These are phyloP conservation scores for Eretmochelys imbricata DNA, from an alignment of 2,113 vertebrate species.

Conservation along the genomic window DNA sequence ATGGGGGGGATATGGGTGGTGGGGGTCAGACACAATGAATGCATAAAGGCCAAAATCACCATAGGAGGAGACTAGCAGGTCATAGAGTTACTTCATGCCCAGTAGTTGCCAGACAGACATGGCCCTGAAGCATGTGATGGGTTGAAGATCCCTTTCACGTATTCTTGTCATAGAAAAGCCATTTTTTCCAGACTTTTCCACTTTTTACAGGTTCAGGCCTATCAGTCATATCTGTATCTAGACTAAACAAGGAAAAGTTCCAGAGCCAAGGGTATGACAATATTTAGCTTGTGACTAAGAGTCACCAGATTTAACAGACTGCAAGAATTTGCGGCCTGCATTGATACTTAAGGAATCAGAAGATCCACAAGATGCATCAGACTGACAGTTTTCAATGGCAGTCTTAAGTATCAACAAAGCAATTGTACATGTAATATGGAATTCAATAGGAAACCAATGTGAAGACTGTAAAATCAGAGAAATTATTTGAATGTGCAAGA, in stretches of 20 bases:
- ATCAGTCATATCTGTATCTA: slow-evolving; percentile 45
- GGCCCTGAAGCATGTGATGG: not conserved
- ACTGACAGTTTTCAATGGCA: slow-evolving; percentile 21
- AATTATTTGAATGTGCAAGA: slow-evolving; percentile 18
- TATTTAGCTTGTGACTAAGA: slow-evolving; percentile 71
- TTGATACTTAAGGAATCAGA: slow-evolving; percentile 39
- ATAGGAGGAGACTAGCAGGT: slow-evolving; percentile 26
- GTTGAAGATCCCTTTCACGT: not conserved
- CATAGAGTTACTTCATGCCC: not conserved
- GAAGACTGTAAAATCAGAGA: not conserved
- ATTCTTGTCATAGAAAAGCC: not conserved
- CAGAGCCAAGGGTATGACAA: slow-evolving; percentile 49
- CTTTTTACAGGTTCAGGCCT: not conserved
- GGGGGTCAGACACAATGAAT: slow-evolving; percentile 22
- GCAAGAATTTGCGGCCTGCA: slow-evolving; percentile 52
- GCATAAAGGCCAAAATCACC: slow-evolving; percentile 62
- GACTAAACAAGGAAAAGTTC: slow-evolving; percentile 61
- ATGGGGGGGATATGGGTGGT: slow-evolving; percentile 15
- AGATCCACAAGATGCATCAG: not conserved
- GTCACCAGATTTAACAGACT: not conserved
- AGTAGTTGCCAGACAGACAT: not conserved
- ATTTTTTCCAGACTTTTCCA: not conserved
- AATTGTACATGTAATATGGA: not conserved
- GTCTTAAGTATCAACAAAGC: slow-evolving; percentile 27
- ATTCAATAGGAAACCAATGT: not conserved